phyloP scores from a whole-genome alignment of 2,113 vertebrate genomes.

The Nanger granti region DNA sequence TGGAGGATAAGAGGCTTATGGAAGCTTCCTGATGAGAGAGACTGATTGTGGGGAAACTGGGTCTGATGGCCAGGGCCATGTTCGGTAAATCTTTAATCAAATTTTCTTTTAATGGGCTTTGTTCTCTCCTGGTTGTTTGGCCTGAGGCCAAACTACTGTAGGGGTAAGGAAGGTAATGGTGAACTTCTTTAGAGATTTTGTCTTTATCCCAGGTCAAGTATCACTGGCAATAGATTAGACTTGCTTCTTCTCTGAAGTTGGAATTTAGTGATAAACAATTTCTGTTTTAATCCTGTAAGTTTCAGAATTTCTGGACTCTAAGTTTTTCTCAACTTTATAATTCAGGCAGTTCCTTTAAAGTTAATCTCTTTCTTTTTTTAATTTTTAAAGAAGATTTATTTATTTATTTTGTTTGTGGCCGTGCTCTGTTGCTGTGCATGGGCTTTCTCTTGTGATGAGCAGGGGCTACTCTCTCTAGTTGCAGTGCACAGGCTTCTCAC shows the following conservation, averaged over 20 bases:
- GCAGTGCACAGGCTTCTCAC: neutral
- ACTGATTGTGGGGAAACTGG: neutral
- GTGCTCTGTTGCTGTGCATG: neutral
- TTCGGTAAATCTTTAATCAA: neutral
- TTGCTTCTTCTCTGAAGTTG: neutral
- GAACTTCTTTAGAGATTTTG: neutral
- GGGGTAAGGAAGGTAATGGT: neutral
- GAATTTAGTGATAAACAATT: neutral
- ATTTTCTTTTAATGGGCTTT: neutral
- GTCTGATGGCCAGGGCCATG: neutral
- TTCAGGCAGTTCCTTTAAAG: neutral
- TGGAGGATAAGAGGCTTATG: neutral
- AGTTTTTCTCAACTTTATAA: neutral
- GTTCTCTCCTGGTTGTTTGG: neutral
- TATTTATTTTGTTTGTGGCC: neutral
- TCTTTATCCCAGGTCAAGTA: neutral
- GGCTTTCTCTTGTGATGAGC: neutral
- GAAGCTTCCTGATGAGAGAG: neutral
- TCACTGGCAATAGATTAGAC: neutral
- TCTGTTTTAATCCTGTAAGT: neutral
- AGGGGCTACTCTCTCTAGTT: neutral
- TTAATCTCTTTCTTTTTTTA: neutral
- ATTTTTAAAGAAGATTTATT: neutral
- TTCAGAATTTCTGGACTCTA: neutral
- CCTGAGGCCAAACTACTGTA: neutral